Evolutionary conservation across 1,140 invertebrate genomes (phyloP).

Genomic region (Chlorops oryzae): DNA sequence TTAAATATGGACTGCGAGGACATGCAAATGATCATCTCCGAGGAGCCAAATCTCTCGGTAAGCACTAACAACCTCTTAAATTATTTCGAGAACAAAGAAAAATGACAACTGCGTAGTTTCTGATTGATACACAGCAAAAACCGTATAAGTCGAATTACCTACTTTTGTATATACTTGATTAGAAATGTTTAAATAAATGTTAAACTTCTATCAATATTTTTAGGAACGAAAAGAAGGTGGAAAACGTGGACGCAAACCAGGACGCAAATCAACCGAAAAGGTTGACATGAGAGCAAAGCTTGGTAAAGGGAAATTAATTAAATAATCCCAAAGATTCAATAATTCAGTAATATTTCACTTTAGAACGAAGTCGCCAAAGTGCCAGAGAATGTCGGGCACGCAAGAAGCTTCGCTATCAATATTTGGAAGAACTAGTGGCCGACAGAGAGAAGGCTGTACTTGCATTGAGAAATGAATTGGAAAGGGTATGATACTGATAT

Average conservation of each 20-base stretch:
- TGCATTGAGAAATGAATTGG: conserved; percentile 80
- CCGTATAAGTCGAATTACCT: no score
- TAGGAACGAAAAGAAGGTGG: conserved; percentile 65
- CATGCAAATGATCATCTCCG: conserved; percentile 16
- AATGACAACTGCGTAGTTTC: neutral
- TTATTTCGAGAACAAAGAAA: neutral
- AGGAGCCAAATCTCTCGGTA: conserved; percentile 18
- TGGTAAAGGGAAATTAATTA: conserved; percentile 53
- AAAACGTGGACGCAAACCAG: conserved; percentile 81
- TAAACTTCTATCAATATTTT: no score
- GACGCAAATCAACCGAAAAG: conserved; percentile 77
- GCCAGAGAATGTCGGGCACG: conserved; percentile 93
- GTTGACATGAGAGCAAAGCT: conserved; percentile 92
- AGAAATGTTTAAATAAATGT: no score
- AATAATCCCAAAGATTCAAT: neutral
- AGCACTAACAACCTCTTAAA: no score
- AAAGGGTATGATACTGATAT: conserved; percentile 61
- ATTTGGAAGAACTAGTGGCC: conserved; percentile 90
- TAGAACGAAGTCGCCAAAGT: conserved; percentile 92
- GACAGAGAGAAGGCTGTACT: conserved; percentile 93
- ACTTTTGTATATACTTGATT: no score
- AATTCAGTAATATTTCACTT: conserved; percentile 33
- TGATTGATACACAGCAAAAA: no score
- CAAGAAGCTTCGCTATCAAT: conserved; percentile 95
- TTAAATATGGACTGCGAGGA: conserved; percentile 12